A percentile compares a stretch with the other conserved stretches of the same genome.
phyloP scores from a whole-genome alignment of 2,888 invertebrate species.

The Ecdyonurus torrentis region DNA sequence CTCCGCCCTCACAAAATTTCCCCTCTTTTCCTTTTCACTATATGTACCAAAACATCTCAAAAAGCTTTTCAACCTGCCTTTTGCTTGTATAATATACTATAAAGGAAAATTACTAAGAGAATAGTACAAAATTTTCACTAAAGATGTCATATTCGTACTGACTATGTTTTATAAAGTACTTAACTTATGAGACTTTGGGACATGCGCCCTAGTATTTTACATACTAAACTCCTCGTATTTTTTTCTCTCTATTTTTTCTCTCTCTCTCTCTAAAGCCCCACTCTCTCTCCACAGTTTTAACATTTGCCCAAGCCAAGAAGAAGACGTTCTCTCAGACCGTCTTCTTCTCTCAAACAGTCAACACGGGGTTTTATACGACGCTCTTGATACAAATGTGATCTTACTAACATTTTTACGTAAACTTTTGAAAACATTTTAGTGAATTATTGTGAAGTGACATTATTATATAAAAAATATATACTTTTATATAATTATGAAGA shows the following conservation, averaged over 20 bases:
- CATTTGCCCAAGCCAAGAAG: background rate
- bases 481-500: background rate
- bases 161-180: background rate
- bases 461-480: background rate
- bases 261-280: background rate
- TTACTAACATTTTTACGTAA: background rate
- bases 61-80: background rate
- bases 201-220: background rate
- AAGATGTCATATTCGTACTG: background rate
- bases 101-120: background rate
- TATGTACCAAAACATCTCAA: background rate
- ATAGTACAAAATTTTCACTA: background rate
- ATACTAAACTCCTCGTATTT: background rate
- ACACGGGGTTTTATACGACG: background rate
- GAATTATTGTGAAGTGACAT: background rate
- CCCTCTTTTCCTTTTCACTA: background rate
- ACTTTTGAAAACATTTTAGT: background rate
- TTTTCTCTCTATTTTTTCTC: background rate
- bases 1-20: constrained; percentile 3
- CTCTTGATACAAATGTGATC: background rate
- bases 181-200: background rate
- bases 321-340: background rate
- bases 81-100: background rate
- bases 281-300: background rate
- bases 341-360: background rate